Percentiles rank a stretch among this genome's conserved stretches.
Evolutionary conservation across 2,888 invertebrate species (phyloP).

Genomic region (Dysmachus trigonus): DNA sequence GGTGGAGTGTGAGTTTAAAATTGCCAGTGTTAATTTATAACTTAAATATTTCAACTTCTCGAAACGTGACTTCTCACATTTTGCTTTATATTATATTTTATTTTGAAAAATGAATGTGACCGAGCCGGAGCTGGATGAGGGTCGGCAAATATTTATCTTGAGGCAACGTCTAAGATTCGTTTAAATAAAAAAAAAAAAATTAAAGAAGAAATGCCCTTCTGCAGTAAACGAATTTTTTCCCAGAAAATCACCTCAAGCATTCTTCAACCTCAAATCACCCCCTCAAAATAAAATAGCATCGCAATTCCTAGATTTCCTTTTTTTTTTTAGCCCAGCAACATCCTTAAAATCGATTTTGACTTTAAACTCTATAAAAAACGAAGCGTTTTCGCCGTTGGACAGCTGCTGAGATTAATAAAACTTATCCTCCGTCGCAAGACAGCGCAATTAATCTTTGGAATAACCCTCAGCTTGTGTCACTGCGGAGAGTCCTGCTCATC

Average conservation of each 20-base stretch:
- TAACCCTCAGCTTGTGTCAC: conserved; percentile 32
- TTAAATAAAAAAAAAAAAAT: not conserved
- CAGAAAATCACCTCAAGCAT: not conserved
- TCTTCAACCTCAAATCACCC: not conserved
- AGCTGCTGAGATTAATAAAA: conserved; percentile 19
- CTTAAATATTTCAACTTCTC: no score
- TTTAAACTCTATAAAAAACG: not conserved
- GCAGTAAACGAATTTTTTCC: not conserved
- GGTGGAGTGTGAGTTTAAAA: no score
- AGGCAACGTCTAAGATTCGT: not conserved
- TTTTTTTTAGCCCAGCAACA: not conserved
- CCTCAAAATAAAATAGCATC: not conserved
- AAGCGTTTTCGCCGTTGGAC: not conserved
- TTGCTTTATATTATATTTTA: no score
- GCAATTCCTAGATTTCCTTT: not conserved
- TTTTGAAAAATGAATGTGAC: no score
- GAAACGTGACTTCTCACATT: no score
- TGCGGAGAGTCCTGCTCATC: not conserved
- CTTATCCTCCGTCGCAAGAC: not conserved
- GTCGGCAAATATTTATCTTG: no score
- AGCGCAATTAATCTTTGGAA: conserved; percentile 28
- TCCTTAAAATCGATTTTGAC: not conserved
- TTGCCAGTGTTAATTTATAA: no score
- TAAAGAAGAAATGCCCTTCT: not conserved
- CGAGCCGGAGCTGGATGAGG: not conserved